Base-by-base conservation (phyloP, 2,113 vertebrate genomes). In the Phalacrocorax aristotelis region DNA sequence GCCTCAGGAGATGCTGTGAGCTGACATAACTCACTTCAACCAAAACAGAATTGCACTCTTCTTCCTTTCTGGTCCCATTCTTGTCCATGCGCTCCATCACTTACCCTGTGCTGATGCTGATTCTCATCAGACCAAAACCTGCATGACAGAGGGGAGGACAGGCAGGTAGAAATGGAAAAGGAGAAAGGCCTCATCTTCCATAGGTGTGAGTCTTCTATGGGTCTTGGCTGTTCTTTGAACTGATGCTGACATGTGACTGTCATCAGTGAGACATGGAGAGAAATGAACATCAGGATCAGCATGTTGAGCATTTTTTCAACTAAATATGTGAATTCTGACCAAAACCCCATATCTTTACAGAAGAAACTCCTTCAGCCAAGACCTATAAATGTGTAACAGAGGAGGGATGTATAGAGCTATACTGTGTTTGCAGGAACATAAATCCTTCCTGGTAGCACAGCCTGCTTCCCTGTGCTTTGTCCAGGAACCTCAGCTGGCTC, bases 341-440 rank as follows among this genome's bases (percentile, higher is more conserved):
- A 65, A 90, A 80, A 4, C 8, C 40, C 25, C 25, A 40, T 17
- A 85, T 79, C 70, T 85, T 83, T 72, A 87, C 27, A 74, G 90
- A 93, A 93, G 57, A 90, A 97, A 91, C 44, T 51, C 42, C 68
- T 96, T 87, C 78, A 83, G 74, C 87, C 95, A 96, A 93, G 54
- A 75, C 40, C 68, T 48, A 93, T 68, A 91, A 96, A 93, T 38
- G 32, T 48, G 29, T 64, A 40, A 52, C 11, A 84, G 52, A 87
- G 76, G 75, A 77, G 11, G 66, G 61, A 57, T 68, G 42, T 55
- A 84, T 52, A 81, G 79, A 78, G 29, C 72, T 83, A 64, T 20
- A 57, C 26, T 60, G 23, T 83, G 60, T 83, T 89, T 86, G 40
- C 51, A 96, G 85, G n/a, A 83, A 29, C 27, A 48, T 76, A 90